Evolutionary conservation across 2,113 vertebrate species (phyloP).

Genomic region (Trematocara stigmaticum): DNA sequence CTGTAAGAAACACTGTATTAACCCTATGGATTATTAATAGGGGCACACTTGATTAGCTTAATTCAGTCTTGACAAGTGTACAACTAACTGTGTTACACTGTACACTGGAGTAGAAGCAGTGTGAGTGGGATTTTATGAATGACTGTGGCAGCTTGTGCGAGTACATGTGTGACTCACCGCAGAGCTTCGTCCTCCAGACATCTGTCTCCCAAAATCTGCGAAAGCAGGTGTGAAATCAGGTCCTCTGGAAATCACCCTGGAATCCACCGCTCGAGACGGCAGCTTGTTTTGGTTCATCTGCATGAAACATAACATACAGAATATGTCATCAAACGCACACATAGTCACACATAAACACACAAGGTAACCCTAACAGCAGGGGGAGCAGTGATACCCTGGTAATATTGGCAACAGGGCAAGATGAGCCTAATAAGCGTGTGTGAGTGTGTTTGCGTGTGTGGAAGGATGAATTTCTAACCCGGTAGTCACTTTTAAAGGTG

Average conservation of each 20-base stretch:
- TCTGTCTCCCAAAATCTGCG: conserved; percentile 91
- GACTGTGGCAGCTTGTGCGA: not conserved
- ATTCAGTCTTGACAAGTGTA: not conserved
- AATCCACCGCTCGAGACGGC: conserved; percentile 80
- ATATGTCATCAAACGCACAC: not conserved
- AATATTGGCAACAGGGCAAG: not conserved
- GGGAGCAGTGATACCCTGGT: conserved; percentile 37
- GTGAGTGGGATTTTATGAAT: not conserved
- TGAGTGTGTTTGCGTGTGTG: not conserved
- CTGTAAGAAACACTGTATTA: not conserved
- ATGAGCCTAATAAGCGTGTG: not conserved
- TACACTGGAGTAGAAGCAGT: not conserved
- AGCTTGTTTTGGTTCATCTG: conserved; percentile 95
- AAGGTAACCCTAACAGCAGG: conserved; percentile 51
- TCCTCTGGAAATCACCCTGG: conserved; percentile 87
- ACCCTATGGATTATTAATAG: not conserved
- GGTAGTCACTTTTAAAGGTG: conserved; percentile 11
- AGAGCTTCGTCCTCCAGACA: conserved; percentile 81
- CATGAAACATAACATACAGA: not conserved
- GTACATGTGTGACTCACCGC: conserved; percentile 75
- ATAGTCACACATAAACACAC: not conserved
- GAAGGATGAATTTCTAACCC: not conserved
- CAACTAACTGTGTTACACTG: not conserved
- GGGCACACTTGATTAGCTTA: not conserved
- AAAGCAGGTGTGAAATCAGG: conserved; percentile 97